These are phyloP conservation scores for Colaptes auratus DNA, from an alignment of 2,113 vertebrate species.

Conservation along the genomic window DNA sequence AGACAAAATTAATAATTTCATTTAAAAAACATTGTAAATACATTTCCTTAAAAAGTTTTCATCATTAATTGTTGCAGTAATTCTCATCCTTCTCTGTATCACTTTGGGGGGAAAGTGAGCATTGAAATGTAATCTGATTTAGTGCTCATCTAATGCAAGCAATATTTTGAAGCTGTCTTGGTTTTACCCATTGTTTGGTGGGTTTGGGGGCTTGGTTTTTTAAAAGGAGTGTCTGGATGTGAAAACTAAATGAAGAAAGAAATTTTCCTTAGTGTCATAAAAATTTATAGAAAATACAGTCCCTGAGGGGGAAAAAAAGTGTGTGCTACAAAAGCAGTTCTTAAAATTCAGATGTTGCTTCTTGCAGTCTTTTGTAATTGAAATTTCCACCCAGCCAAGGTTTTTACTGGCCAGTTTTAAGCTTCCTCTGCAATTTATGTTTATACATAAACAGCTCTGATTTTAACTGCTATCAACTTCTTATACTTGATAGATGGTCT, in stretches of 20 bases:
- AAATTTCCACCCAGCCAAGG: constrained; percentile 30
- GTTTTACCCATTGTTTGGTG: not conserved
- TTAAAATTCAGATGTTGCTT: constrained; percentile 58
- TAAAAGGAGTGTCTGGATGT: not conserved
- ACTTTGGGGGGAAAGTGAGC: not conserved
- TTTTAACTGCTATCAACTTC: constrained; percentile 73
- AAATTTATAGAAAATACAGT: constrained; percentile 26
- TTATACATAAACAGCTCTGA: constrained; percentile 65
- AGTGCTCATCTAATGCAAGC: not conserved
- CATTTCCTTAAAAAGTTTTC: not conserved
- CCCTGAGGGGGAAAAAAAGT: not conserved
- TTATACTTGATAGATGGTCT: constrained; percentile 66
- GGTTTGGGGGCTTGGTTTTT: not conserved
- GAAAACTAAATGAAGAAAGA: not conserved
- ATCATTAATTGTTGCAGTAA: not conserved
- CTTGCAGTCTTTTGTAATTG: constrained; percentile 15
- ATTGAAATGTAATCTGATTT: not conserved
- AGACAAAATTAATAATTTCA: not conserved
- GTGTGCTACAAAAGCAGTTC: not conserved
- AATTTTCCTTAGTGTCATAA: not conserved
- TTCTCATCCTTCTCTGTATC: not conserved
- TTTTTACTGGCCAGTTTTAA: constrained; percentile 58
- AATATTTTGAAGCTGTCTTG: not conserved
- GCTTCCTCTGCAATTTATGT: constrained; percentile 58
- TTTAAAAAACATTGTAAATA: not conserved